These are phyloP conservation scores for Stegastes partitus DNA, from an alignment of 2,113 vertebrate genomes.

Conservation along the genomic window DNA sequence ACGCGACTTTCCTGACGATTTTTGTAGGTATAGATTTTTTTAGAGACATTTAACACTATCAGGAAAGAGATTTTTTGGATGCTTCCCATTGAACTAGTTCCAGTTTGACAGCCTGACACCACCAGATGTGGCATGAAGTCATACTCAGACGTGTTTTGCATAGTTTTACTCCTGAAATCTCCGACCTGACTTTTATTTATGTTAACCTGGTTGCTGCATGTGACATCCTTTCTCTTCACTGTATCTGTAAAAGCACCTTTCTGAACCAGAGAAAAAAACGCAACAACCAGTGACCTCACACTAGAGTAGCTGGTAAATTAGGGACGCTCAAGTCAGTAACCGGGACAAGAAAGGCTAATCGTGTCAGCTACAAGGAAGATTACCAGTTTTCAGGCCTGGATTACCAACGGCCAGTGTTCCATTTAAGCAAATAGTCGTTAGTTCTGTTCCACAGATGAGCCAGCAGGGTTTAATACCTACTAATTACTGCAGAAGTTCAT, in stretches of 20 bases:
- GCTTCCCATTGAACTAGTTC: no score
- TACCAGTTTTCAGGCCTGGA: constrained; percentile 8
- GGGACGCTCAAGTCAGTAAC: neutral
- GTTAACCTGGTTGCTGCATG: neutral
- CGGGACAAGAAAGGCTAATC: neutral
- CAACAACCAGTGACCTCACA: neutral
- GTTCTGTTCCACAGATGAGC: constrained; percentile 4
- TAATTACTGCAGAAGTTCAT: constrained; percentile 17
- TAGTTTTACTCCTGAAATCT: neutral
- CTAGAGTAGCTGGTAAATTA: neutral
- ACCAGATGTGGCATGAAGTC: no score
- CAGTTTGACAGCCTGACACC: no score
- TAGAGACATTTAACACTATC: no score
- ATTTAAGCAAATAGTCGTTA: neutral
- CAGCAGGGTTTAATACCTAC: constrained; percentile 8
- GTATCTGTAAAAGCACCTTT: neutral
- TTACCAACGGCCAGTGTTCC: constrained; percentile 13
- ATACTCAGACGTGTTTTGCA: no score
- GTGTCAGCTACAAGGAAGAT: constrained; percentile 39
- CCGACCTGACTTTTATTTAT: neutral
- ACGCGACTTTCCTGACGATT: no score
- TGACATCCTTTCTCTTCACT: neutral
- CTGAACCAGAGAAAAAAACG: neutral
- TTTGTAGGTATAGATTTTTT: no score
- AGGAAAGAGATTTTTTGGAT: no score